A percentile compares a stretch with the other conserved stretches of the same genome.
phyloP scores from a whole-genome alignment of 2,888 invertebrate genomes.

The Notocelia uddmanniana region DNA sequence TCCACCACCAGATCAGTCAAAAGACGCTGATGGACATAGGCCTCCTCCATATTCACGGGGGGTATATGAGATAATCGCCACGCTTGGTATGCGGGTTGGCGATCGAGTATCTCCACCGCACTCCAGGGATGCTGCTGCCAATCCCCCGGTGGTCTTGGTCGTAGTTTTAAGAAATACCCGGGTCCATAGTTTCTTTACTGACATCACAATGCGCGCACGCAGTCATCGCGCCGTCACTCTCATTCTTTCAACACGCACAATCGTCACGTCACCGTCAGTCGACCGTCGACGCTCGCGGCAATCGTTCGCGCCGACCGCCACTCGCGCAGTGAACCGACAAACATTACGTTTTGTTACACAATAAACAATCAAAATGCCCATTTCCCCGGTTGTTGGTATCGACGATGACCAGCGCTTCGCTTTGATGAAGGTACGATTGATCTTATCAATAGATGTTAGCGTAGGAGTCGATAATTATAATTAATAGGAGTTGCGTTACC shows the following conservation, averaged over 20 bases:
- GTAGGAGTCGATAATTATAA: neutral
- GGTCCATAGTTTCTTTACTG: no score
- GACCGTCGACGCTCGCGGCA: constrained; percentile 52
- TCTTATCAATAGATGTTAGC: neutral
- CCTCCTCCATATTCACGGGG: no score
- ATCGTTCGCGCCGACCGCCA: constrained; percentile 46
- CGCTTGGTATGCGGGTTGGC: no score
- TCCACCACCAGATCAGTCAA: no score
- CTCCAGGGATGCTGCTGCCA: no score
- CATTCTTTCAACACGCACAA: constrained; percentile 36
- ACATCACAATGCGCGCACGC: constrained; percentile 9
- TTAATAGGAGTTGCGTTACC: constrained; percentile 11
- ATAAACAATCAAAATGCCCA: constrained; percentile 62
- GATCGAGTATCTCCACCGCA: no score
- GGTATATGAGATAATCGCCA: no score
- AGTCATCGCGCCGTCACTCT: constrained; percentile 39
- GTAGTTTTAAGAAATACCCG: no score
- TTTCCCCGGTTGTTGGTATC: constrained; percentile 82
- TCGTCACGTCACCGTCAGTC: constrained; percentile 47
- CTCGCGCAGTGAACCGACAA: constrained; percentile 7
- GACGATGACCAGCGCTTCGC: constrained; percentile 91
- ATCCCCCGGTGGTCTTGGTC: no score
- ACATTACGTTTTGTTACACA: constrained; percentile 14
- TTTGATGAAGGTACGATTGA: constrained; percentile 89
- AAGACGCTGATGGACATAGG: no score